Percentiles rank a stretch among this genome's conserved stretches.
These are phyloP conservation scores for Seriola aureovittata DNA, from an alignment of 2,113 vertebrate species.

Conservation along the genomic window DNA sequence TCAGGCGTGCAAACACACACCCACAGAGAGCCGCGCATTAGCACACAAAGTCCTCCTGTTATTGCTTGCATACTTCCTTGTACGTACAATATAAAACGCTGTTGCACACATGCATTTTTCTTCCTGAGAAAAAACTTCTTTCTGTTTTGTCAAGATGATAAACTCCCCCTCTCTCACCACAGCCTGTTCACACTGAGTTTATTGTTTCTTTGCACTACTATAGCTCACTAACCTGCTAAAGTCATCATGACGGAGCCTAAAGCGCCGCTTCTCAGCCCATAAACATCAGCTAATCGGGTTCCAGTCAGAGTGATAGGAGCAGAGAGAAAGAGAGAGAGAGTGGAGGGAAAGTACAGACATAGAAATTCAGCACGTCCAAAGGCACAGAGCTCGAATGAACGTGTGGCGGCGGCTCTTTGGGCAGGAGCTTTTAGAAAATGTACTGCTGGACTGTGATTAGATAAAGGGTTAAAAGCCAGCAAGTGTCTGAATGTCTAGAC, in stretches of 20 bases:
- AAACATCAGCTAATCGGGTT: constrained; percentile 77
- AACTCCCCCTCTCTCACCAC: constrained; percentile 38
- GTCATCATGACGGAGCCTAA: constrained; percentile 56
- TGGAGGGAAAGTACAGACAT: constrained; percentile 27
- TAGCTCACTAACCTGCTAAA: constrained; percentile 59
- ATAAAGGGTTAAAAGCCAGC: constrained; percentile 35
- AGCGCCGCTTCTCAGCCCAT: constrained; percentile 54
- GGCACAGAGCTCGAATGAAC: constrained; percentile 38
- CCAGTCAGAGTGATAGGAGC: not conserved
- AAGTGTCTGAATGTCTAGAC: constrained; percentile 43
- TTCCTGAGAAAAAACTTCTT: constrained; percentile 24
- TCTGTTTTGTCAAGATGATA: constrained; percentile 60
- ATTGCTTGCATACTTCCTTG: not conserved
- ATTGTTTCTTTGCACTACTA: constrained; percentile 61
- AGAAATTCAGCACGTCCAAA: constrained; percentile 24
- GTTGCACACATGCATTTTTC: constrained; percentile 16
- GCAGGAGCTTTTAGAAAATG: constrained; percentile 36
- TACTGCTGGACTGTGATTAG: constrained; percentile 45
- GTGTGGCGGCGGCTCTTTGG: constrained; percentile 7
- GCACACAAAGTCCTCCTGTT: not conserved
- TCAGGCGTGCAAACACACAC: not conserved
- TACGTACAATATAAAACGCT: constrained; percentile 8
- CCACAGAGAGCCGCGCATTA: not conserved
- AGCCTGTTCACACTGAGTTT: constrained; percentile 43
- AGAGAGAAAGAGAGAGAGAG: constrained; percentile 19